Evolutionary conservation across 1,140 invertebrate species (phyloP).

Genomic region (Oedothorax gibbosus): DNA sequence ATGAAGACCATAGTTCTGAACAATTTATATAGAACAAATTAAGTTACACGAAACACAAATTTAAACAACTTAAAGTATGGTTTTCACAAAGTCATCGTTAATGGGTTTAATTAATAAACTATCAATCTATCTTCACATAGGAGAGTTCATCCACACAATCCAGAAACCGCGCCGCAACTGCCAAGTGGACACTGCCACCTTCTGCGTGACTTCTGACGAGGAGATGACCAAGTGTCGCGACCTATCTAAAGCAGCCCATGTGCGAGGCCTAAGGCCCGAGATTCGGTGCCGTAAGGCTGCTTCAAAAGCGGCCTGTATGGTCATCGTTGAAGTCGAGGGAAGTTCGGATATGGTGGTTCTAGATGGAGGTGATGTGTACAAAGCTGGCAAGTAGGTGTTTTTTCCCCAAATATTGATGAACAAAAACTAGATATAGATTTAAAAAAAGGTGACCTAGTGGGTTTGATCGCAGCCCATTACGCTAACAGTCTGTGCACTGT

Average conservation of each 20-base stretch:
- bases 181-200: constrained; percentile 66
- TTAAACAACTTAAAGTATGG: no score
- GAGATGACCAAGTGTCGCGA: constrained; percentile 77
- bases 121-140: constrained; percentile 63
- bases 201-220: constrained; percentile 76
- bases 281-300: constrained; percentile 75
- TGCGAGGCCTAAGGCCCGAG: constrained; percentile 78
- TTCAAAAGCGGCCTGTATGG: constrained; percentile 75
- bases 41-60: no score
- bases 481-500: no score
- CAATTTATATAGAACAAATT: no score
- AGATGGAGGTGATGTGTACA: constrained; percentile 78
- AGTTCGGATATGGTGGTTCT: constrained; percentile 78
- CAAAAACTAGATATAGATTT: no score
- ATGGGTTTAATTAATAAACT: no score
- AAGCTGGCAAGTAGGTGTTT: constrained; percentile 75
- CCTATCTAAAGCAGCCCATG: constrained; percentile 77
- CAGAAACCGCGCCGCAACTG: constrained; percentile 75
- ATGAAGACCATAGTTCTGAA: no score
- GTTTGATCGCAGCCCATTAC: no score
- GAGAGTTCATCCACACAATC: constrained; percentile 83
- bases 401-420: no score
- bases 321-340: constrained; percentile 73
- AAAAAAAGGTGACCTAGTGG: no score
- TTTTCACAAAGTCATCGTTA: no score